Percentiles rank a stretch among this genome's conserved stretches.
Conservation (phyloP, 2,113 vertebrate genomes). For the Oceanodroma tethys region DNA sequence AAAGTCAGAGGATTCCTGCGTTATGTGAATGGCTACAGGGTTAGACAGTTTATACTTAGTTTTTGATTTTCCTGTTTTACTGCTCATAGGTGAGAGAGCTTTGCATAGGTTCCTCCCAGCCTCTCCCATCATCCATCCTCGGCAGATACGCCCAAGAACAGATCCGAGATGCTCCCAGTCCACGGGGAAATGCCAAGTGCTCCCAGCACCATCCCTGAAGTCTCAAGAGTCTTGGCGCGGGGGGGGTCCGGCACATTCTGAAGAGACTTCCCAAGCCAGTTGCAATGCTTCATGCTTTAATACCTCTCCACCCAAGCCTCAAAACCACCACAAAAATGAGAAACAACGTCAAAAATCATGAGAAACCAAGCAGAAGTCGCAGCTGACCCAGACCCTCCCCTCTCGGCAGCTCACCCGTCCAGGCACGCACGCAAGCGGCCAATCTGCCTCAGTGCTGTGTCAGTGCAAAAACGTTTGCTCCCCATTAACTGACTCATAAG, state of each 20-base stretch:
- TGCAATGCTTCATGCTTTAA: background rate
- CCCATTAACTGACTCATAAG: background rate
- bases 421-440: background rate
- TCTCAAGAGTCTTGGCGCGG: background rate
- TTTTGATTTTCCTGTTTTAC: background rate
- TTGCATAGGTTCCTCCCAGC: background rate
- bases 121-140: background rate
- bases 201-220: background rate
- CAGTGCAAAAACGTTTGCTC: background rate
- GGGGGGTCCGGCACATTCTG: background rate
- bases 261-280: background rate
- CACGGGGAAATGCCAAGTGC: fast-evolving
- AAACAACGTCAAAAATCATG: background rate
- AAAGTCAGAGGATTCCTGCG: background rate
- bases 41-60: background rate
- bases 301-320: background rate
- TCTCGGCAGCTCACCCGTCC: background rate
- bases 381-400: background rate
- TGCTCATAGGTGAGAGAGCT: background rate
- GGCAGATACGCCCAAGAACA: background rate
- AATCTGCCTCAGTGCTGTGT: background rate
- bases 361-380: background rate
- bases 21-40: background rate
- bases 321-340: background rate
- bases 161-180: background rate